Evolutionary conservation across 2,888 invertebrate genomes (phyloP).

Genomic region (Torymus texanus): DNA sequence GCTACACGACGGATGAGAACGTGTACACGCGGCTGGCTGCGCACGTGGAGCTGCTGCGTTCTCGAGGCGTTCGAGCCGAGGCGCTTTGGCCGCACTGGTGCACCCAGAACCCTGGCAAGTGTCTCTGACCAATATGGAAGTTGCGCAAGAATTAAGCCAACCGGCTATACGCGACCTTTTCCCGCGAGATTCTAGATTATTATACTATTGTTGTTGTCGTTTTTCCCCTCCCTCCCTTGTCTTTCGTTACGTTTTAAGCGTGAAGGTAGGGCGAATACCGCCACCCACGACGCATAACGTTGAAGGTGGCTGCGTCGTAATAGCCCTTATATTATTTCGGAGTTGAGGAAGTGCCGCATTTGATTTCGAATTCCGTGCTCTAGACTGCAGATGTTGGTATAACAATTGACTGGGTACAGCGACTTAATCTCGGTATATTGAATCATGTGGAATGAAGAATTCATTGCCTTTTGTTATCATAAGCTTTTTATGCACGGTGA

Average conservation of each 20-base stretch:
- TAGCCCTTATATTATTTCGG: no score
- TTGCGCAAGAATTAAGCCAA: conserved; percentile 27
- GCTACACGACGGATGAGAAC: conserved; percentile 77
- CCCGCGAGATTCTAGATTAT: background rate
- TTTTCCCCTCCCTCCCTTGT: conserved; percentile 7
- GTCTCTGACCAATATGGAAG: conserved; percentile 76
- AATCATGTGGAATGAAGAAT: no score
- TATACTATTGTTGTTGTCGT: background rate
- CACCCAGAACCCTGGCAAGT: conserved; percentile 84
- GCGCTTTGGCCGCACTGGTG: conserved; percentile 88
- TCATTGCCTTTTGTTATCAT: no score
- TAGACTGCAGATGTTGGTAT: no score
- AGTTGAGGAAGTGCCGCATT: no score
- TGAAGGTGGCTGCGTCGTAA: no score
- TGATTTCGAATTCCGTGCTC: no score
- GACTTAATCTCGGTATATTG: no score
- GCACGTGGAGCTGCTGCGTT: conserved; percentile 81
- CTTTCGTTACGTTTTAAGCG: background rate
- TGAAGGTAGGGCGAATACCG: background rate
- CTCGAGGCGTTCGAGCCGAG: conserved; percentile 81
- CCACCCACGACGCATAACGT: no score
- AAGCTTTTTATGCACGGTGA: no score
- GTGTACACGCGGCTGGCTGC: conserved; percentile 83
- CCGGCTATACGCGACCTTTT: background rate
- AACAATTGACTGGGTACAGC: no score